Conservation (phyloP, 1,140 invertebrate species). For the Heliconius congener region DNA sequence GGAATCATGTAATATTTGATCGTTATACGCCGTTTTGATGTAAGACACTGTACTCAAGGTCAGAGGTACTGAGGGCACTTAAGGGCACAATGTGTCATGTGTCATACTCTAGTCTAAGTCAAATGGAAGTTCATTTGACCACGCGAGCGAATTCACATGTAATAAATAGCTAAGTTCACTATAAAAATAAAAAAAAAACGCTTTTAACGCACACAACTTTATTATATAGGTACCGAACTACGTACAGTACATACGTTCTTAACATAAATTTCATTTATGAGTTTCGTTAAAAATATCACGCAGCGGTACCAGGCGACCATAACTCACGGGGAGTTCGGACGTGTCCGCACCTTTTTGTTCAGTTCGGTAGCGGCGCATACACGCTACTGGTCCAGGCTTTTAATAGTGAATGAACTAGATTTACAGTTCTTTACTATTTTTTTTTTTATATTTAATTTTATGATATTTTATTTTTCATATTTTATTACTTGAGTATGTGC, state of each 20-base stretch:
- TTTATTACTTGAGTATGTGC: neutral
- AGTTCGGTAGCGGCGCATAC: conserved; percentile 32
- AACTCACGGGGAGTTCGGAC: conserved; percentile 45
- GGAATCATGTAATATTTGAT: no score
- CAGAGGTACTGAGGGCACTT: no score
- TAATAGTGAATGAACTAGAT: conserved; percentile 41
- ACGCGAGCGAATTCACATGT: no score
- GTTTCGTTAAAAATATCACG: conserved; percentile 31
- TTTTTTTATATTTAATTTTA: neutral
- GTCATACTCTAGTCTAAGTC: no score
- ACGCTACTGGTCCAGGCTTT: conserved; percentile 49
- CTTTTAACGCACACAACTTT: neutral
- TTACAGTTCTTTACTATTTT: neutral
- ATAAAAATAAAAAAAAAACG: neutral
- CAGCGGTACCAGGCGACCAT: conserved; percentile 35
- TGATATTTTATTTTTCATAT: neutral
- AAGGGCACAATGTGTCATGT: no score
- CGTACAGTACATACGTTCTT: neutral
- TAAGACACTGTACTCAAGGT: no score
- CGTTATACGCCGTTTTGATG: no score
- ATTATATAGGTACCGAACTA: conserved; percentile 7
- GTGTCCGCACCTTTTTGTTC: conserved; percentile 50
- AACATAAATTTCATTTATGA: conserved; percentile 38
- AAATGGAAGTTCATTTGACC: no score
- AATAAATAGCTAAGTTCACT: neutral